Percentiles rank a stretch among this genome's conserved stretches.
phyloP scores from a whole-genome alignment of 2,113 vertebrate species.

The Microcebus ravelobensis region DNA sequence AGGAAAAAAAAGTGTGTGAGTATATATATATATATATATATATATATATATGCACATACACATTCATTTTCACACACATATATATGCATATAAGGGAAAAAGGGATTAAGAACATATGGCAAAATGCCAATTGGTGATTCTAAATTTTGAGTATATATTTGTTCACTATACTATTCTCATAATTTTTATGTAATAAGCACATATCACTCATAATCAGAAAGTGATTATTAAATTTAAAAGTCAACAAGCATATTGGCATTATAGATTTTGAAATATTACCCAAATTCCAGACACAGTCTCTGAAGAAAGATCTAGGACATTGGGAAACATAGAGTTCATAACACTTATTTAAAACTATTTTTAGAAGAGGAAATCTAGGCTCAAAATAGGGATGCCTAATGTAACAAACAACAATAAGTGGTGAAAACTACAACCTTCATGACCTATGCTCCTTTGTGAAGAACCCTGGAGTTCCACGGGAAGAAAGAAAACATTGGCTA shows the following conservation, averaged over 20 bases:
- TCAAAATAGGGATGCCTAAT: not conserved
- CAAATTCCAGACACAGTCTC: not conserved
- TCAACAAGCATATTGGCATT: not conserved
- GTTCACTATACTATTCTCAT: not conserved
- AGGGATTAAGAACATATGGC: not conserved
- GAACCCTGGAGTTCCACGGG: not conserved
- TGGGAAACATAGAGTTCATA: not conserved
- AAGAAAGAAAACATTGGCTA: not conserved
- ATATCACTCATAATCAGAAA: not conserved
- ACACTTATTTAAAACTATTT: slow-evolving; percentile 16
- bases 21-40: not conserved
- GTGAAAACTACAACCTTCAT: not conserved
- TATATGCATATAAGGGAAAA: not conserved
- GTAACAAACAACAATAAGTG: not conserved
- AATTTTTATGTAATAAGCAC: not conserved
- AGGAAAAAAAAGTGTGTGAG: not conserved
- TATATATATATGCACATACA: not conserved
- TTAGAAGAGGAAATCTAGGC: slow-evolving; percentile 9
- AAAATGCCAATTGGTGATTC: not conserved
- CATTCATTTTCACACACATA: not conserved
- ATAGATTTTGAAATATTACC: slow-evolving; percentile 35
- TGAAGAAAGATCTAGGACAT: not conserved
- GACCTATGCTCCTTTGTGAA: not conserved
- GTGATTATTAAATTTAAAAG: not conserved
- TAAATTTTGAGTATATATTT: not conserved